These are phyloP conservation scores for Ellobius talpinus DNA, from an alignment of 2,113 vertebrate species.

Conservation along the genomic window DNA sequence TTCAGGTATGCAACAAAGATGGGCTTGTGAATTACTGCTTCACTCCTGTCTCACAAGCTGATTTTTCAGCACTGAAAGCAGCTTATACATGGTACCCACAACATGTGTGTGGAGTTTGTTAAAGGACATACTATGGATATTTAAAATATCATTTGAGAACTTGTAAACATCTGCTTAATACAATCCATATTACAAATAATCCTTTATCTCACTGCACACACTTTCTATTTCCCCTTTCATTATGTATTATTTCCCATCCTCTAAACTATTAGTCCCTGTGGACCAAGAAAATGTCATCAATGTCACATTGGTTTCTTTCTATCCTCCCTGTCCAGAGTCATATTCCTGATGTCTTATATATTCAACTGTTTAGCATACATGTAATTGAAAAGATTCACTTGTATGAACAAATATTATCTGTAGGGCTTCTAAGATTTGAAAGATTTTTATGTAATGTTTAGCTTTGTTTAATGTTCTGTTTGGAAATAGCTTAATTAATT, in stretches of 20 bases:
- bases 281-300: neutral
- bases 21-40: neutral
- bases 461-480: slow-evolving; percentile 23
- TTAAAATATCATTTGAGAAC: neutral
- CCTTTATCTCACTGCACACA: neutral
- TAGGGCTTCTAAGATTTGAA: neutral
- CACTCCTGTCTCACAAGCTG: neutral
- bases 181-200: neutral
- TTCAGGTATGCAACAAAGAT: slow-evolving; percentile 30
- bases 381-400: neutral
- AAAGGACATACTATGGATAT: slow-evolving; percentile 48
- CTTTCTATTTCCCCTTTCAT: neutral
- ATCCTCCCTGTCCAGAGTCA: neutral
- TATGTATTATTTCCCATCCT: neutral
- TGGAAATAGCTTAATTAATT: neutral
- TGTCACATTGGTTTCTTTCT: neutral
- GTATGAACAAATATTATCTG: neutral
- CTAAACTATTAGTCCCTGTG: neutral
- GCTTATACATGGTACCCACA: neutral
- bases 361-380: neutral
- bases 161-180: neutral
- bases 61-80: neutral
- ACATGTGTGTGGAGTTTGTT: neutral
- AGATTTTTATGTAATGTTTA: slow-evolving; percentile 38
- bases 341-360: neutral